Conservation (phyloP, 2,888 invertebrate species). For the Hirtodrosophila trivittata region DNA sequence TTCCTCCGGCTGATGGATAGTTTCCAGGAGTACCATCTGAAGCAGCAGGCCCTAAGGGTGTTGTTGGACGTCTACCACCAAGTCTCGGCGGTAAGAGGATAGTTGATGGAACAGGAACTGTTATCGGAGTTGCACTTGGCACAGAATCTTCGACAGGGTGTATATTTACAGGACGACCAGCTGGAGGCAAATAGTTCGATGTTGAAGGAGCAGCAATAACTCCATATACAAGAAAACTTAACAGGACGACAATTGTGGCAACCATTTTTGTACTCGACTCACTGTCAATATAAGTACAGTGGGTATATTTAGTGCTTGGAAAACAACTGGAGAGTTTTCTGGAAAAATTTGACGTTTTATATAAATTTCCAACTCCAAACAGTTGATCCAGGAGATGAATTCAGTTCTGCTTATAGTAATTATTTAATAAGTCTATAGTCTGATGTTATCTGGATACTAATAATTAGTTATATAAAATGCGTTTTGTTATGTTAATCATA, state of each 20-base stretch:
- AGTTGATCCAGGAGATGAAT: neutral
- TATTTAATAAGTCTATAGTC: neutral
- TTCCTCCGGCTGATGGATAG: too few species aligned
- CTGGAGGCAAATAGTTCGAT: conserved; percentile 15
- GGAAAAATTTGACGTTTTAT: conserved; percentile 33
- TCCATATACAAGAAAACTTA: conserved; percentile 33
- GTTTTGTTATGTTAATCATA: too few species aligned
- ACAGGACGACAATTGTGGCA: conserved; percentile 11
- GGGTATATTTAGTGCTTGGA: conserved; percentile 7
- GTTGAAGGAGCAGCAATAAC: conserved; percentile 16
- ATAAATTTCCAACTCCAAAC: conserved; percentile 12
- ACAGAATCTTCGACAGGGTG: neutral
- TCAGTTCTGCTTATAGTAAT: neutral
- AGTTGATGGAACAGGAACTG: neutral
- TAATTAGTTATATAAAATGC: too few species aligned
- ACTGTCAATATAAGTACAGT: neutral
- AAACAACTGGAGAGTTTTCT: conserved; percentile 41
- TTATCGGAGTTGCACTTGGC: neutral
- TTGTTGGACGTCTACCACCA: too few species aligned
- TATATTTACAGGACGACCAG: neutral
- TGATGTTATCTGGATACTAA: too few species aligned
- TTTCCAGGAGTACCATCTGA: too few species aligned
- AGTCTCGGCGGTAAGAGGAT: too few species aligned
- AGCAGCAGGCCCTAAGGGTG: too few species aligned
- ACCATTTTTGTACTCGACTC: conserved; percentile 21